Evolutionary conservation across 2,797 vertebrate genomes (phyloP).

Genomic region (Anguilla anguilla): DNA sequence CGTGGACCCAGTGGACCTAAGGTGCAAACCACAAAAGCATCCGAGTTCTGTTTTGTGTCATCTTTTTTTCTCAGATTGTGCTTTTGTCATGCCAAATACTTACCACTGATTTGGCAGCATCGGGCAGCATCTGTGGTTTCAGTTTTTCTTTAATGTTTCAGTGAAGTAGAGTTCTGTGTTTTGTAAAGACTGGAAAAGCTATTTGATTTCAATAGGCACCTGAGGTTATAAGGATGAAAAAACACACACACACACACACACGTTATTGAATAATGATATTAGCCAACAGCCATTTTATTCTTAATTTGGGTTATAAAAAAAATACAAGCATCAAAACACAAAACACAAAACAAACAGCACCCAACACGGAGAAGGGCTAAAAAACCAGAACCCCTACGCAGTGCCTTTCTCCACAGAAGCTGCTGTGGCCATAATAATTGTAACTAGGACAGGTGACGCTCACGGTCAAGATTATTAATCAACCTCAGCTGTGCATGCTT

Average conservation of each 20-base stretch:
- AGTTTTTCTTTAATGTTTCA: background rate
- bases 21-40: background rate
- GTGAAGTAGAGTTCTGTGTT: background rate
- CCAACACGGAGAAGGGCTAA: background rate
- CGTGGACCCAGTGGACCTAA: background rate
- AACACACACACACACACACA: background rate
- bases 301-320: background rate
- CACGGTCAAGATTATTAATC: background rate
- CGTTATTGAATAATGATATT: background rate
- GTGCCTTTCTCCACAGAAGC: background rate
- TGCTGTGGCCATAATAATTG: background rate
- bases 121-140: background rate
- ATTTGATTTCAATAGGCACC: background rate
- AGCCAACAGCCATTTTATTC: background rate
- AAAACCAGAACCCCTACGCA: background rate
- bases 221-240: constrained; percentile 9
- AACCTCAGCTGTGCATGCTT: background rate
- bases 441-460: background rate
- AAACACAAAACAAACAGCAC: background rate
- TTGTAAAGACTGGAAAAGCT: background rate
- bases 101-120: background rate
- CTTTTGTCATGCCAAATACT: background rate
- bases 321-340: background rate
- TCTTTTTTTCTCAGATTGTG: background rate
- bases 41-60: background rate